A percentile compares a stretch with the other conserved stretches of the same genome.
These are phyloP conservation scores for Metacarcinus magister DNA, from an alignment of 2,888 invertebrate species.

Conservation along the genomic window DNA sequence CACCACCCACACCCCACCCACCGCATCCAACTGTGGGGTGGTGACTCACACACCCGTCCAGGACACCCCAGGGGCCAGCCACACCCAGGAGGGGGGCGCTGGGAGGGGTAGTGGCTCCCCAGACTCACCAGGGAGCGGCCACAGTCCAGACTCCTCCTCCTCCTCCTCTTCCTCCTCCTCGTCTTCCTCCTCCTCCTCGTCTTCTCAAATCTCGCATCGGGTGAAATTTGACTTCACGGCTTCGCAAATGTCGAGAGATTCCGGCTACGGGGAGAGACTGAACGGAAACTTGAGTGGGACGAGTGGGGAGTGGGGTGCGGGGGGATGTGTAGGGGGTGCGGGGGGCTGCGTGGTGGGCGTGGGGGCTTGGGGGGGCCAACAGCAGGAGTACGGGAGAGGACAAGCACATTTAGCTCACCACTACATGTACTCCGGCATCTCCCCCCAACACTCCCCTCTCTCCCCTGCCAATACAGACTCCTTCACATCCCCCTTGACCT, in stretches of 20 bases:
- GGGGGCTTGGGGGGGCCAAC: slow-evolving; percentile 69
- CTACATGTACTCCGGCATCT: slow-evolving; percentile 79
- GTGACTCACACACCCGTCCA: slow-evolving; percentile 71
- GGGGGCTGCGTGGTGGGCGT: slow-evolving; percentile 62
- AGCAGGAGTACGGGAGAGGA: slow-evolving; percentile 82
- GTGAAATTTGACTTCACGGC: slow-evolving; percentile 76
- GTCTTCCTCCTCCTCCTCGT: slow-evolving; percentile 65
- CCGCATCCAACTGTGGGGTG: background rate
- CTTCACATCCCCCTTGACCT: slow-evolving; percentile 77
- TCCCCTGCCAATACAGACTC: slow-evolving; percentile 78
- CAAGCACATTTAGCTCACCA: slow-evolving; percentile 74
- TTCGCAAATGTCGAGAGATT: slow-evolving; percentile 81
- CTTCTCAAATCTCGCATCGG: slow-evolving; percentile 73
- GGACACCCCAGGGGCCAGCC: slow-evolving; percentile 2
- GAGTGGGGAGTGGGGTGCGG: slow-evolving; percentile 65
- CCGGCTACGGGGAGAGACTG: slow-evolving; percentile 80
- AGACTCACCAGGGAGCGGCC: slow-evolving; percentile 73
- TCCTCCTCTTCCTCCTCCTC: slow-evolving; percentile 69
- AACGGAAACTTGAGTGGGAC: slow-evolving; percentile 76
- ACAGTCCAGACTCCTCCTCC: slow-evolving; percentile 70
- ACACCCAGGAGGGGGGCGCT: slow-evolving; percentile 8
- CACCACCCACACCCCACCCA: slow-evolving; percentile 38
- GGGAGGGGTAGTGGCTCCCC: slow-evolving; percentile 56
- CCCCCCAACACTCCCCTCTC: slow-evolving; percentile 79
- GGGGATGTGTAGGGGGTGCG: slow-evolving; percentile 66